Evolutionary conservation across 2,113 vertebrate species (phyloP).

Genomic region (Proteles cristata): DNA sequence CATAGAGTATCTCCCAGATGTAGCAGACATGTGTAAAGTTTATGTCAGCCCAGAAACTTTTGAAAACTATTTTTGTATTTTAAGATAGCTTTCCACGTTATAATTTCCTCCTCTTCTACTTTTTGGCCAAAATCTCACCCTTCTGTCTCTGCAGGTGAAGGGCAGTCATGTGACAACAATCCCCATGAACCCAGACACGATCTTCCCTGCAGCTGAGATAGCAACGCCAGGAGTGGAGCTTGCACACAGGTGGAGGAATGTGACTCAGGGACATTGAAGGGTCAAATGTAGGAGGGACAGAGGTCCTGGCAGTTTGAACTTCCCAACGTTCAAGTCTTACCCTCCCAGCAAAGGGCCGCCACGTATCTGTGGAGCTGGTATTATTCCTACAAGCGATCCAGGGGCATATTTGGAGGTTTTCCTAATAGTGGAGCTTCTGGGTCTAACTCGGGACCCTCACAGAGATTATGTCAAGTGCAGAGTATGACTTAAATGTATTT

Average conservation of each 20-base stretch:
- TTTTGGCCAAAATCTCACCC: background rate
- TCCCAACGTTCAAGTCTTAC: background rate
- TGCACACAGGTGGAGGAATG: fast-evolving
- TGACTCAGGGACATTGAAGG: background rate
- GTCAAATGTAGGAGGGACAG: too few relatives aligned
- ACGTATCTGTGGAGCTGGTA: too few relatives aligned
- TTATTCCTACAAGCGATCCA: background rate
- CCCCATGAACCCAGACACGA: background rate
- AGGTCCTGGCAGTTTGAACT: background rate
- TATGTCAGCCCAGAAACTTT: background rate
- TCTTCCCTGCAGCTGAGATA: background rate
- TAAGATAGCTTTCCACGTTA: background rate
- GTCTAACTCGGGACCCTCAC: background rate
- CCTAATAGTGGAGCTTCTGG: background rate
- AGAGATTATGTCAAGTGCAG: background rate
- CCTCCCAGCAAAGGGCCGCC: background rate
- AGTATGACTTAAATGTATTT: background rate
- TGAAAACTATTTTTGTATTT: background rate
- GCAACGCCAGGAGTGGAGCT: fast-evolving
- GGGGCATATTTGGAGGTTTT: background rate
- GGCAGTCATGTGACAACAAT: background rate
- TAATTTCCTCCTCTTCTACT: background rate
- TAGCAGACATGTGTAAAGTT: background rate
- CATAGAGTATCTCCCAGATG: background rate
- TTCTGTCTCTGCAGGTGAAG: background rate